Base-by-base conservation (phyloP, 1,140 invertebrate genomes). In the Popillia japonica region DNA sequence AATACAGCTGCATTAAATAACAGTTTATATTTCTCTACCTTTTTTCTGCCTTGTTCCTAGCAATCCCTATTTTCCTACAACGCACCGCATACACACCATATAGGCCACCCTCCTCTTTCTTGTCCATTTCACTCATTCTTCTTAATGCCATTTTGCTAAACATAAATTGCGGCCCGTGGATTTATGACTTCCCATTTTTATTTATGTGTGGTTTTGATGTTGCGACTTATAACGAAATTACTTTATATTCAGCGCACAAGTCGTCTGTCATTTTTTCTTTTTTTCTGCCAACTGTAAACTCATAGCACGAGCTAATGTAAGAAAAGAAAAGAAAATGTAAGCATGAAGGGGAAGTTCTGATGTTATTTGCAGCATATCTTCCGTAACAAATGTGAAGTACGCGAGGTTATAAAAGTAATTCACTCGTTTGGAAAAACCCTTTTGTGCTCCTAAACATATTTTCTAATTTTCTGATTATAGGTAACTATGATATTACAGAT, bases 161-260 rank as follows among this genome's bases (percentile, higher is more conserved):
- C 48, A 55, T 55, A 55, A 55, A 55, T 55, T 55, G 48, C 48
- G 14, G 48, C 14, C 17, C 48, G 48, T 55, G 48, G 48, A 55
- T 55, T 55, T 55, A 55, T 55, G 14, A 17, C 48, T 55, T 17
- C 48, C 48, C 48, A 55, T 55, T 55, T 55, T 55, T 55, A 55
- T 55, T 55, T 55, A 55, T 55, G 48, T 55, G 48, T 55, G 48
- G 48, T 55, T 55, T 55, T 55, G 48, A 55, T 55, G 48, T 55
- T 55, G 48, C 48, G 48, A 55, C 48, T 55, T 55, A 55, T 55
- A 55, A 55, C 48, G 48, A 55, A 55, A 55, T 55, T 55, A 55
- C 48, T 55, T 55, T 55, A 55, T 55, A 55, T 55, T 55, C 48
- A 55, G 48, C 48, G 48, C 48, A 55, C 48, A 55, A 55, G 48